Conservation (phyloP, 2,113 vertebrate genomes). For the Heteronetta atricapilla region DNA sequence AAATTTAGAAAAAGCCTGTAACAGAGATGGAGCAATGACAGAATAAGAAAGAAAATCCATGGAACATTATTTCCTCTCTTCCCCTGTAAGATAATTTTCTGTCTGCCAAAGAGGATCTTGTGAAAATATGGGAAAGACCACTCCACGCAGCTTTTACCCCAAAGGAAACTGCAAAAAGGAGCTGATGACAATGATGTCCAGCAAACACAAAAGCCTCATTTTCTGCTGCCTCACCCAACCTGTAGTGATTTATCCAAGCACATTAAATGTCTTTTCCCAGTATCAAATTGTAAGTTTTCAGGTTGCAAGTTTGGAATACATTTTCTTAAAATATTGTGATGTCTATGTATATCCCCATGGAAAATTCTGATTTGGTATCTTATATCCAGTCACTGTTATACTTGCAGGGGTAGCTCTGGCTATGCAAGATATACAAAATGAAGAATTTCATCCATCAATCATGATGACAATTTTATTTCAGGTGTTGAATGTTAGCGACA, state of each 20-base stretch:
- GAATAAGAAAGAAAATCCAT: neutral
- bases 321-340: neutral
- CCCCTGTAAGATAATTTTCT: neutral
- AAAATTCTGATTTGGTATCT: neutral
- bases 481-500: neutral
- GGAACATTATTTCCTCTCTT: neutral
- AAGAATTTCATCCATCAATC: neutral
- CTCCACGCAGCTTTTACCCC: neutral
- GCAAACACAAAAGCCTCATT: neutral
- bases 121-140: neutral
- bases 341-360: neutral
- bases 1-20: neutral
- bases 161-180: neutral
- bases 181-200: neutral
- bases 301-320: neutral
- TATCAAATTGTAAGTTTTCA: neutral
- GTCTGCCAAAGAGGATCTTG: neutral
- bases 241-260: neutral
- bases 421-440: accelerated
- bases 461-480: neutral
- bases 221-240: neutral
- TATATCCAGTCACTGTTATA: neutral
- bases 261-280: neutral
- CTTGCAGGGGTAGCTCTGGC: neutral
- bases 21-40: neutral